Evolutionary conservation across 2,797 vertebrate genomes (phyloP).

Genomic region (Triplophysa yarkandensis): DNA sequence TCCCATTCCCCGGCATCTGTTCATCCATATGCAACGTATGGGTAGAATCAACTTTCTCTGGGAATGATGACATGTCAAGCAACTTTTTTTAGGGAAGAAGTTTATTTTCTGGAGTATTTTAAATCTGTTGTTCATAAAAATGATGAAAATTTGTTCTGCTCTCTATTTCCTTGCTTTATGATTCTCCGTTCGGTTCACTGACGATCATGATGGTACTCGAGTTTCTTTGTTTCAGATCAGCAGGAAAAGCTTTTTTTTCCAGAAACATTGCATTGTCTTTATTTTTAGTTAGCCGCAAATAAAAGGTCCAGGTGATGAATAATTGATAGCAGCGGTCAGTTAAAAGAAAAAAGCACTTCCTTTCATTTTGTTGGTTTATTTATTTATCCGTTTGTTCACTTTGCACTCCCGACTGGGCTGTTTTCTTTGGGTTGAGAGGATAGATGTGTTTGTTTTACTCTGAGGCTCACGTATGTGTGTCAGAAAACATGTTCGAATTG

Average conservation of each 20-base stretch:
- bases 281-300: constrained; percentile 61
- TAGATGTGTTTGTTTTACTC: constrained; percentile 27
- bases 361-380: constrained; percentile 58
- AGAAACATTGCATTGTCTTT: constrained; percentile 58
- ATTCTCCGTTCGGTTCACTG: constrained; percentile 13
- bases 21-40: constrained; percentile 54
- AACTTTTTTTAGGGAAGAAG: no score
- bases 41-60: constrained; percentile 34
- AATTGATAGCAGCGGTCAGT: constrained; percentile 54
- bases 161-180: not conserved
- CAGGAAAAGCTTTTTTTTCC: constrained; percentile 49
- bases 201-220: constrained; percentile 18
- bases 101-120: no score
- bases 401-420: constrained; percentile 39
- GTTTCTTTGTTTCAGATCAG: constrained; percentile 55
- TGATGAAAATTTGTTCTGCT: no score
- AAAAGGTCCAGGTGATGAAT: constrained; percentile 56
- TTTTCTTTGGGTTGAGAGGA: constrained; percentile 32
- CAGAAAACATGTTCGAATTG: constrained; percentile 49
- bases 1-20: constrained; percentile 48
- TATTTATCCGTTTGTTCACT: constrained; percentile 60
- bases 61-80: constrained; percentile 46
- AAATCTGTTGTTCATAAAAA: no score
- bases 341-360: constrained; percentile 61
- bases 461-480: constrained; percentile 10